Conservation (phyloP, 2,888 invertebrate species). For the Cheilosia variabilis region DNA sequence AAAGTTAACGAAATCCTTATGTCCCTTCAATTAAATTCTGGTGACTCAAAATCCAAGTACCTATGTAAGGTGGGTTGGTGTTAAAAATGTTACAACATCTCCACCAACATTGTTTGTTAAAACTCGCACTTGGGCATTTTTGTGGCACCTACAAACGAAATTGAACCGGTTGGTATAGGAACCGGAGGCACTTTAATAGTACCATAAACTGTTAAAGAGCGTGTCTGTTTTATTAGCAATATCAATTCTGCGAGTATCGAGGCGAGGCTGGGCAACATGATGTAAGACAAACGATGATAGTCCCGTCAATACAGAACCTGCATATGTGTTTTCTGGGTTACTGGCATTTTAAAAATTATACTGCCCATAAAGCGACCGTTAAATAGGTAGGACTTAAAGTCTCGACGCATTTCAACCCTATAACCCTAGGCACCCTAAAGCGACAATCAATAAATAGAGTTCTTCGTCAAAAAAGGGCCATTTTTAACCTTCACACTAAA, state of each 20-base stretch:
- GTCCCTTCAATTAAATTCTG: no score
- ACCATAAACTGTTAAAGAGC: constrained; percentile 25
- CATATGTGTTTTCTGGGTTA: background rate
- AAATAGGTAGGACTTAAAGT: no score
- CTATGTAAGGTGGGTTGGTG: background rate
- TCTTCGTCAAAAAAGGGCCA: no score
- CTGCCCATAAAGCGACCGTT: no score
- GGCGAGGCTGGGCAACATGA: background rate
- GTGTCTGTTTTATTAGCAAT: constrained; percentile 44
- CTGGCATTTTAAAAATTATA: background rate
- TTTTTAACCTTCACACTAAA: no score
- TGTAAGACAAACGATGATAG: constrained; percentile 7
- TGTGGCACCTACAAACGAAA: constrained; percentile 36
- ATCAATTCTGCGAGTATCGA: constrained; percentile 7
- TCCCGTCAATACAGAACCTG: background rate
- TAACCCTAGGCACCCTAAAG: no score
- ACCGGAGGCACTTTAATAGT: constrained; percentile 22
- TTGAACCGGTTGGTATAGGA: constrained; percentile 46
- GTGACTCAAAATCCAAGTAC: no score
- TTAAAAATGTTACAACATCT: background rate
- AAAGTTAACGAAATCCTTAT: no score
- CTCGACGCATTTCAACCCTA: no score
- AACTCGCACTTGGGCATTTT: background rate
- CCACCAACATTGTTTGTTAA: background rate
- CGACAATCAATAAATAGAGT: no score